Evolutionary conservation across 2,113 vertebrate species (phyloP), one percentile per base, ranked within the genome.

Genomic region (Apaloderma vittatum): DNA sequence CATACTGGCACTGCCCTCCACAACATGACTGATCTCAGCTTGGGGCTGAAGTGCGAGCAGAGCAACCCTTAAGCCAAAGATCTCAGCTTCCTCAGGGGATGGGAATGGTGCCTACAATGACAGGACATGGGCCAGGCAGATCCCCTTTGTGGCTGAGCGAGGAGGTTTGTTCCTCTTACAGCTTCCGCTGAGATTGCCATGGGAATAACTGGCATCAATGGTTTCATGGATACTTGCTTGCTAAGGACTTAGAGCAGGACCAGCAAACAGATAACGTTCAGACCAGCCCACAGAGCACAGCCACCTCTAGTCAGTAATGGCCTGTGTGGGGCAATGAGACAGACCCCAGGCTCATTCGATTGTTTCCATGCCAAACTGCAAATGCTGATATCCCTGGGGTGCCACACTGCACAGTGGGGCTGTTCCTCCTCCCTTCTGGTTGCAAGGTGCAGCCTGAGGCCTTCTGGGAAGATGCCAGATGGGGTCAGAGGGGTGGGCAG

Each of bases 291-390:
- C 36, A 59, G 45, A 52, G 27, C 1, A 0, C 30, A 70, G 67
- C 22, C 32, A 52, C 26, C 8, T 62, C 22, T 18, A 32, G n/a
- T 67, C 63, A 88, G 46, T 71, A 24, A 20, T 26, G 22, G 30
- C 52, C 48, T 67, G 30, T 1, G 1, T 43, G 26, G 24, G 20
- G 40, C 40, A 74, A 22, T 80, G 46, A 61, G 51, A 20, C 30
- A 46, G 59, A 83, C 34, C 5, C 29, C n/a, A 34, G 18, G 40
- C 43, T 75, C 2, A 0, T 84, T 66, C 0, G 0, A 0, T 71
- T 27, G 21, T 18, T 83, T 83, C 26, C 4, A 0, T 75, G 29
- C 29, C 70, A 75, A 30, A 24, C 43, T 40, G 7, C 29, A 62
- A 45, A 15, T 70, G 27, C 55, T 74, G 51, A 72, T 10, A 9